Percentiles rank a stretch among this genome's conserved stretches.
Conservation (phyloP, 2,888 invertebrate genomes). For the Willowsia nigromaculata region DNA sequence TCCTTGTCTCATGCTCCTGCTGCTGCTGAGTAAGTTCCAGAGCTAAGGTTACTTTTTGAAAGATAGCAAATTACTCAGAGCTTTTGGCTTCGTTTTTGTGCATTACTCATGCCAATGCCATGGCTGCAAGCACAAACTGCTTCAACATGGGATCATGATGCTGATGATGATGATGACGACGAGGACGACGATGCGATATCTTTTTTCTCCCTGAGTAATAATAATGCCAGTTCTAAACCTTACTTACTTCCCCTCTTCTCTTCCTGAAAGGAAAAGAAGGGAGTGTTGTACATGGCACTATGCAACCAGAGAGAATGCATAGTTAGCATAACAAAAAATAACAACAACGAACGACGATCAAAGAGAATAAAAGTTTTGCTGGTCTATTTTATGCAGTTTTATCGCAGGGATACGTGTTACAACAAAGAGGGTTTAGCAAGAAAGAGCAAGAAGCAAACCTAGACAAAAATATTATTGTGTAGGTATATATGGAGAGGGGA, state of each 20-base stretch:
- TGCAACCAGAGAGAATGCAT: conserved; percentile 14
- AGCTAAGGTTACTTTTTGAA: conserved; percentile 49
- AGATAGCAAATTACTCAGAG: conserved; percentile 59
- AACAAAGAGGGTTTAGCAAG: conserved; percentile 34
- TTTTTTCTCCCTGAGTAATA: conserved; percentile 28
- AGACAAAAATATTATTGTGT: neutral
- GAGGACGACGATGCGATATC: conserved; percentile 44
- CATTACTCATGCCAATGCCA: conserved; percentile 55
- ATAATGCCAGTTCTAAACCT: conserved; percentile 7
- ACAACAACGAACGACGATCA: neutral
- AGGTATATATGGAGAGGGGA: neutral
- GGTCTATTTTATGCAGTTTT: conserved; percentile 48
- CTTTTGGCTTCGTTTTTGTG: conserved; percentile 45
- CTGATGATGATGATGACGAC: conserved; percentile 3
- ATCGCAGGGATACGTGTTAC: conserved; percentile 25
- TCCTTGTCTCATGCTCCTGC: neutral
- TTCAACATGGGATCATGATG: conserved; percentile 1
- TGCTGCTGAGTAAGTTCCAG: conserved; percentile 40
- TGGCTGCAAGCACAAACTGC: neutral
- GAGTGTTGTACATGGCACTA: neutral
- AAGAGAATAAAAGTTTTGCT: conserved; percentile 2
- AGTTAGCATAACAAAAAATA: conserved; percentile 25
- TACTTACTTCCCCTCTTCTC: conserved; percentile 62
- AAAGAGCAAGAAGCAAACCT: neutral
- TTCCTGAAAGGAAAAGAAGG: conserved; percentile 59